A percentile compares a stretch with the other conserved stretches of the same genome.
These are phyloP conservation scores for Cuculus canorus DNA, from an alignment of 2,797 vertebrate species.

Conservation along the genomic window DNA sequence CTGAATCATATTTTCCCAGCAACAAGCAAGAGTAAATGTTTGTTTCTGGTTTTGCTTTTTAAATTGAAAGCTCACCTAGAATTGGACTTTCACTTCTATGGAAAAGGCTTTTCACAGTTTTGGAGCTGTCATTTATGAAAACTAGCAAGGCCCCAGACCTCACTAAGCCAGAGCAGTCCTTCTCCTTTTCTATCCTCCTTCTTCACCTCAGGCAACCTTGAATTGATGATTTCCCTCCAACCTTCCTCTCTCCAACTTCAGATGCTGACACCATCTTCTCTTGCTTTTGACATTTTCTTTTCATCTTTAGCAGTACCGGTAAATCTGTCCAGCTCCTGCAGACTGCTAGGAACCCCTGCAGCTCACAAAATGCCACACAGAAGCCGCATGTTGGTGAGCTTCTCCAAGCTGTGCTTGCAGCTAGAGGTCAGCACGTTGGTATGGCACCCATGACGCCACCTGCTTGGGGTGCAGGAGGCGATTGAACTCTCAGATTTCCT, in stretches of 20 bases:
- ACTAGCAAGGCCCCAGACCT: neutral
- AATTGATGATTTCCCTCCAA: neutral
- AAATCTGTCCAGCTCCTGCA: neutral
- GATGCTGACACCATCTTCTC: neutral
- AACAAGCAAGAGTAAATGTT: neutral
- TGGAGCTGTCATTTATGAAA: neutral
- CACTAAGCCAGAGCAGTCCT: neutral
- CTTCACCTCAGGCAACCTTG: neutral
- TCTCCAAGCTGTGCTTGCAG: too few relatives aligned
- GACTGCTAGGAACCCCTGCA: neutral
- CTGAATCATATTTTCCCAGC: neutral
- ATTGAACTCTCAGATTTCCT: neutral
- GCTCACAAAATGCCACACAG: neutral
- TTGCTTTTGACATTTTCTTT: neutral
- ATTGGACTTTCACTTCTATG: neutral
- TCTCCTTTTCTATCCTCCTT: neutral
- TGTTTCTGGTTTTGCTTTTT: neutral
- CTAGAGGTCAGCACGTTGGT: neutral
- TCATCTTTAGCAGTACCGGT: neutral
- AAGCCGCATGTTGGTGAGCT: rapidly evolving
- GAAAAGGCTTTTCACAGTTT: neutral
- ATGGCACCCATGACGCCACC: neutral
- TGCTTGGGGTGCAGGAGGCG: rapidly evolving
- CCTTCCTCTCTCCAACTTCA: neutral
- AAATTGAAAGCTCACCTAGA: neutral